Conservation (phyloP, 2,113 vertebrate genomes). For the Corvus hawaiiensis region DNA sequence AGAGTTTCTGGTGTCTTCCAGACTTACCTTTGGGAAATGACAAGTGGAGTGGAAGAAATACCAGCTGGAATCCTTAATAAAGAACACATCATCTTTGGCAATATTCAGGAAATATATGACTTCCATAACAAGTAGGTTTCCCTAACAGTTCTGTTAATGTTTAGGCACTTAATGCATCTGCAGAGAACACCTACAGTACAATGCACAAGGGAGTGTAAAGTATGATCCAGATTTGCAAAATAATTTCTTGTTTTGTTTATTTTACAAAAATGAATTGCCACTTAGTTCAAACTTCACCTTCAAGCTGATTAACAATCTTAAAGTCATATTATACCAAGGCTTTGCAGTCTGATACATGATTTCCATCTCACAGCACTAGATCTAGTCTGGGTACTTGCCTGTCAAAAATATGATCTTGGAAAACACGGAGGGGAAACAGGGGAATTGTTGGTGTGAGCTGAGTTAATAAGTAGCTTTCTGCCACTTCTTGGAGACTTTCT, state of each 20-base stretch:
- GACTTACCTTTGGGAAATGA: constrained; percentile 99
- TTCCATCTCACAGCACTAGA: background rate
- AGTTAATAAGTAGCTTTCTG: background rate
- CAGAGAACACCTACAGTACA: background rate
- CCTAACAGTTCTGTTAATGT: background rate
- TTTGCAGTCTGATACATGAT: background rate
- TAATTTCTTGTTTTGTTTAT: background rate
- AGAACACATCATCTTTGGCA: constrained; percentile 94
- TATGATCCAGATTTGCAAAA: background rate
- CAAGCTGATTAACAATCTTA: background rate
- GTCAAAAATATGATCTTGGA: background rate
- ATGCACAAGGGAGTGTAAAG: background rate
- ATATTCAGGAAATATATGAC: constrained; percentile 97
- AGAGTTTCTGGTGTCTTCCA: constrained; percentile 67
- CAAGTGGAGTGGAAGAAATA: constrained; percentile 91
- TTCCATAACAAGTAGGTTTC: constrained; percentile 95
- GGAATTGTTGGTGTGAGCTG: background rate
- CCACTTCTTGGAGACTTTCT: background rate
- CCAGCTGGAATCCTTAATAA: constrained; percentile 91
- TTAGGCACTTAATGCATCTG: background rate
- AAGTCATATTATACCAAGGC: background rate
- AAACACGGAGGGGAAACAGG: rapidly evolving
- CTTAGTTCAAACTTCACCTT: background rate
- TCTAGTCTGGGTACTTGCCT: background rate
- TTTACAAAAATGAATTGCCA: background rate